phyloP scores from a whole-genome alignment of 2,888 invertebrate genomes.

The Nymphalis polychloros region DNA sequence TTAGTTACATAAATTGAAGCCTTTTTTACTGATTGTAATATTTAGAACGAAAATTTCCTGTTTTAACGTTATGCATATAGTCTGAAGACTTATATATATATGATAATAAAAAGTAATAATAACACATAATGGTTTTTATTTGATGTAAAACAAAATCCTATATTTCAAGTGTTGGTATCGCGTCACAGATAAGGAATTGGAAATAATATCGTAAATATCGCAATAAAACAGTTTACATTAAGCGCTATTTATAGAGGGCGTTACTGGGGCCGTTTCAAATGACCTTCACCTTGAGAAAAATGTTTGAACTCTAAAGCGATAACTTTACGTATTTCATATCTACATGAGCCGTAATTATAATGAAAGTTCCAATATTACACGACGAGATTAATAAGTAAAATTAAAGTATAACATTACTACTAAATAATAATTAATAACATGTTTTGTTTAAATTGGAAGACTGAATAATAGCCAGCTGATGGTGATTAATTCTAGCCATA shows the following conservation, averaged over 20 bases:
- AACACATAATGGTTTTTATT: not conserved
- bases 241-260: not conserved
- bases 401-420: no score
- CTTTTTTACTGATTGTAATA: no score
- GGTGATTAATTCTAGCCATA: no score
- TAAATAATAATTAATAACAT: no score
- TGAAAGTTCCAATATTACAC: not conserved
- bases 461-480: no score
- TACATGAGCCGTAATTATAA: not conserved
- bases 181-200: conserved; percentile 1
- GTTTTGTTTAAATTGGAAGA: no score
- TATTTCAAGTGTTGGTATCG: not conserved
- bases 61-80: no score
- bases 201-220: conserved; percentile 7
- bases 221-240: conserved; percentile 16
- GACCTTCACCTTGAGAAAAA: conserved; percentile 23
- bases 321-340: not conserved
- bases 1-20: no score
- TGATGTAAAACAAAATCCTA: not conserved
- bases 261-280: conserved; percentile 10
- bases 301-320: conserved; percentile 10
- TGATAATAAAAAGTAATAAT: no score
- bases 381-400: not conserved
- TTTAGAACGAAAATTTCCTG: no score
- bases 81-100: no score